Evolutionary conservation across 2,113 vertebrate genomes (phyloP).

Genomic region (Lethenteron reissneri): DNA sequence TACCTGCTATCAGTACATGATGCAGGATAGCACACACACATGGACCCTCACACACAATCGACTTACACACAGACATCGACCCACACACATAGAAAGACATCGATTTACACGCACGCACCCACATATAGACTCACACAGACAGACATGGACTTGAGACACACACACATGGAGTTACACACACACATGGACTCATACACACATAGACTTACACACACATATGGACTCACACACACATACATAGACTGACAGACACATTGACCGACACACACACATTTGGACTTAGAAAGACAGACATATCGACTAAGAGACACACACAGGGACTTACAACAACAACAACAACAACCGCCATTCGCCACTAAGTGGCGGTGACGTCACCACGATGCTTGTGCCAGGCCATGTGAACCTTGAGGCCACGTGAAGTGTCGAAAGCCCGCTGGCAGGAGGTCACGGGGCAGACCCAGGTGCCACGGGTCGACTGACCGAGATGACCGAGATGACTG

Average conservation of each 20-base stretch:
- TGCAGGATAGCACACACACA: not conserved
- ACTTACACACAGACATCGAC: not conserved
- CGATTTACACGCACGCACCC: not conserved
- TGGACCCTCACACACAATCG: not conserved
- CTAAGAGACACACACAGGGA: not conserved
- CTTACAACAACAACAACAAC: too few relatives aligned
- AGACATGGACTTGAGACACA: not conserved
- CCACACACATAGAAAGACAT: not conserved
- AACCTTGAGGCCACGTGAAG: too few relatives aligned
- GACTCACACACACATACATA: slow-evolving; percentile 1
- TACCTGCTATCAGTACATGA: not conserved
- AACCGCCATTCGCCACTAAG: too few relatives aligned
- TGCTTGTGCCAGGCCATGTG: too few relatives aligned
- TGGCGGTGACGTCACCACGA: too few relatives aligned
- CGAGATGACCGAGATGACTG: too few relatives aligned
- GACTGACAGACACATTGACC: not conserved
- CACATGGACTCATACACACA: not conserved
- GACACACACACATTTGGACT: not conserved
- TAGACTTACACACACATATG: not conserved
- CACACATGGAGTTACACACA: not conserved
- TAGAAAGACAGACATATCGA: not conserved
- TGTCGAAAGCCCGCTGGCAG: too few relatives aligned
- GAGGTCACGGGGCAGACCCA: too few relatives aligned
- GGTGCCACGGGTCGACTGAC: too few relatives aligned
- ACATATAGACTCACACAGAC: not conserved